phyloP scores from a whole-genome alignment of 92 coral and sea anemone genomes.

The Palythoa grandiflora region DNA sequence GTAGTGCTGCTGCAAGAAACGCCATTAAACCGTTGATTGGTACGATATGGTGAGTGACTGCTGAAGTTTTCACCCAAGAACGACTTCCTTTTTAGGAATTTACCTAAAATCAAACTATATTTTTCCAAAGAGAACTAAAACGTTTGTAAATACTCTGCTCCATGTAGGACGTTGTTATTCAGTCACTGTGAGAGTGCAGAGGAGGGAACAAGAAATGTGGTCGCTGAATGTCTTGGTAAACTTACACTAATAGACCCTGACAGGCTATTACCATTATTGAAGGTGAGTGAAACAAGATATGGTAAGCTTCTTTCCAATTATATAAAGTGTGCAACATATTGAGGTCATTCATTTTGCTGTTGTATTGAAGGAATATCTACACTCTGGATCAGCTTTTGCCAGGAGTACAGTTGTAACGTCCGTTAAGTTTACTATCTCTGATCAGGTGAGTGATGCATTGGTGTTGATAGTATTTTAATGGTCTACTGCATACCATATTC shows the following conservation, averaged over 20 bases:
- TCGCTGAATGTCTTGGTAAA: conserved; percentile 97
- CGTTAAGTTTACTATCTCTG: conserved; percentile 96
- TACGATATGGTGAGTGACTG: conserved; percentile 87
- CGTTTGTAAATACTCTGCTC: neutral
- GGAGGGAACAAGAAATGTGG: conserved; percentile 98
- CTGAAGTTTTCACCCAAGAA: no score
- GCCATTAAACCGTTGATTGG: conserved; percentile 93
- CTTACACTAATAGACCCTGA: conserved; percentile 94
- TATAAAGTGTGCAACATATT: no score
- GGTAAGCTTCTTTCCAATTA: neutral
- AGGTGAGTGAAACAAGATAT: conserved; percentile 54
- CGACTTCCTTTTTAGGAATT: no score
- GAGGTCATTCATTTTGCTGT: neutral
- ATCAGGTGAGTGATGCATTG: conserved; percentile 75
- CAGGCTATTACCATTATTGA: conserved; percentile 86
- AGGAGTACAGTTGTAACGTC: conserved; percentile 99
- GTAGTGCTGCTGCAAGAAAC: conserved; percentile 82
- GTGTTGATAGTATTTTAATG: neutral
- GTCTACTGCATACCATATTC: no score
- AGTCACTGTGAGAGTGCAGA: conserved; percentile 99
- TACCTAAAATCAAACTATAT: no score
- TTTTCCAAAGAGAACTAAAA: no score
- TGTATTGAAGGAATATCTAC: conserved; percentile 72
- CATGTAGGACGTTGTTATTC: conserved; percentile 85
- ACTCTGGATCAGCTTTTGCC: conserved; percentile 93